Conservation (phyloP, 2,888 invertebrate species). For the Pyrrhia umbra region DNA sequence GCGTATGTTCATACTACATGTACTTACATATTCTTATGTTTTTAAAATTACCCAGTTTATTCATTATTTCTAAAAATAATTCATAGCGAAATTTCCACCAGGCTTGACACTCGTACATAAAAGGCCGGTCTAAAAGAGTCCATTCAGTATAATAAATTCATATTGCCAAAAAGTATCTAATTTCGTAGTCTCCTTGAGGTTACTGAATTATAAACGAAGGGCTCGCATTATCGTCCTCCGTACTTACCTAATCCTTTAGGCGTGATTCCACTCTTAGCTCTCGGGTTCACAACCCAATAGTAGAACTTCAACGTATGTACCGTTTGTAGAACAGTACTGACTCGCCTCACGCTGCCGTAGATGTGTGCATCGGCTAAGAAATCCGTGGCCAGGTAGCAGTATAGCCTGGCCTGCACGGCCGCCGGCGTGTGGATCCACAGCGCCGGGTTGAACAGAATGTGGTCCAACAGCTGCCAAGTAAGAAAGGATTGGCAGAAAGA, state of each 20-base stretch:
- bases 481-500: constrained; percentile 97
- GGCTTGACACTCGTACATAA: constrained; percentile 20
- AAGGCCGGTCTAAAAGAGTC: constrained; percentile 8
- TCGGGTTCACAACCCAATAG: constrained; percentile 99
- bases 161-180: constrained; percentile 27
- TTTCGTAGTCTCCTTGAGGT: constrained; percentile 40
- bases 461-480: constrained; percentile 99
- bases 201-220: constrained; percentile 40
- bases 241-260: constrained; percentile 98
- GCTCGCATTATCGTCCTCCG: constrained; percentile 18
- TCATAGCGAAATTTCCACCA: constrained; percentile 13
- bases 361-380: constrained; percentile 99
- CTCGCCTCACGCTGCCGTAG: constrained; percentile 98
- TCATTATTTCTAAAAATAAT: constrained; percentile 20
- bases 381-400: constrained; percentile 99
- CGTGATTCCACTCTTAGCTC: constrained; percentile 97
- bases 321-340: constrained; percentile 99
- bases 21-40: constrained; percentile 26
- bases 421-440: constrained; percentile 99
- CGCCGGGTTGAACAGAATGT: constrained; percentile 99
- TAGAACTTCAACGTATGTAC: constrained; percentile 99
- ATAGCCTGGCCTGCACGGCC: constrained; percentile 97
- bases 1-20: constrained; percentile 16
- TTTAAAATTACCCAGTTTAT: constrained; percentile 1
- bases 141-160: constrained; percentile 9